These are phyloP conservation scores for Zaprionus tsacasi DNA, from an alignment of 1,140 invertebrate genomes.

Conservation along the genomic window DNA sequence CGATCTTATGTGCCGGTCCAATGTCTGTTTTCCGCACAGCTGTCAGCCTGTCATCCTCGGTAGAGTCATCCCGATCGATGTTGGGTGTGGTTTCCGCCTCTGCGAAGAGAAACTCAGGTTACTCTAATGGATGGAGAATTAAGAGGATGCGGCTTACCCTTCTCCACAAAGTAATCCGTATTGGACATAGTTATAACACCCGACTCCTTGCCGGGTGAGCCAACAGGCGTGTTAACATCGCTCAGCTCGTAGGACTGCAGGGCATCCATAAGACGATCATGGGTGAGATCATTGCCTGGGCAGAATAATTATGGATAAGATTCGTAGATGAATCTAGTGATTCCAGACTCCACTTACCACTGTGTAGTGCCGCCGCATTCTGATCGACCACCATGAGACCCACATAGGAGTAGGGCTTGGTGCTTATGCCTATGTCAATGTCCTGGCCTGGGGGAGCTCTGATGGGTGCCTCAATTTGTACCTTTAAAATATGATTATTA, in stretches of 20 bases:
- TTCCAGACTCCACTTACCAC: constrained; percentile 83
- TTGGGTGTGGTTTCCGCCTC: constrained; percentile 66
- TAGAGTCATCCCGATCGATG: constrained; percentile 43
- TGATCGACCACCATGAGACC: constrained; percentile 95
- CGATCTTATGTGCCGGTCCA: constrained; percentile 80
- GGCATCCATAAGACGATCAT: constrained; percentile 80
- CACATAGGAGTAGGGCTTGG: constrained; percentile 94
- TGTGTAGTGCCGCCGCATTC: constrained; percentile 90
- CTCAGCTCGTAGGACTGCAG: constrained; percentile 84
- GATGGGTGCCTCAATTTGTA: constrained; percentile 84
- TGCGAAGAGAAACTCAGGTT: not conserved
- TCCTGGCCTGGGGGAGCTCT: constrained; percentile 89
- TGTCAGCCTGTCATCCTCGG: constrained; percentile 73
- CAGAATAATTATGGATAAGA: not conserved
- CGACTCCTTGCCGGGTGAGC: constrained; percentile 78
- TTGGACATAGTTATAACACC: constrained; percentile 81
- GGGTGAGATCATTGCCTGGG: constrained; percentile 70
- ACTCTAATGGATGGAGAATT: not conserved
- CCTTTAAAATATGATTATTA: constrained; percentile 18
- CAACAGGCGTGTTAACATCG: constrained; percentile 72
- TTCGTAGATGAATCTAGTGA: not conserved
- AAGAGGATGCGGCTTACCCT: constrained; percentile 34
- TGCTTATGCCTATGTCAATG: constrained; percentile 90
- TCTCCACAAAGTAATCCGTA: constrained; percentile 75
- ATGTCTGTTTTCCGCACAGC: constrained; percentile 82